Evolutionary conservation across 2,888 invertebrate species (phyloP), one percentile per base, ranked within the genome.

Genomic region (Epinotia nisella): DNA sequence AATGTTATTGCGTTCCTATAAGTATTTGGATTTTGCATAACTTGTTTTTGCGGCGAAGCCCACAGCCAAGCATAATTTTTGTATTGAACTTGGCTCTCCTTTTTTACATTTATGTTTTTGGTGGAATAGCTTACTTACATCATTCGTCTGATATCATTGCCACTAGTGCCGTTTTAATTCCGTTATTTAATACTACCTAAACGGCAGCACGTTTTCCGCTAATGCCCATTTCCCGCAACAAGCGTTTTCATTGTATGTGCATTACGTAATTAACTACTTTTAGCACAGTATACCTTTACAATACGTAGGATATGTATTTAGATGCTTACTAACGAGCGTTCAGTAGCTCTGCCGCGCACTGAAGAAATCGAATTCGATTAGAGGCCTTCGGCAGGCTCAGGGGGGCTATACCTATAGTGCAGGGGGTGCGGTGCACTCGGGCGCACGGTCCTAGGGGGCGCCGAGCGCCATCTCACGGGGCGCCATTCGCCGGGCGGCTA

Each of bases 261-360:
- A 24, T 71, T 66, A 59, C 71, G 71, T 53, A 66, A 71, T 71
- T 53, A 66, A 17, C 53, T 53, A 53, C 15, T 71, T 71, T 71
- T 66, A 66, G 66, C 15, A 35, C 56, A 45, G 66, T 9, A 13
- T 62, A 49, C 29, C 24, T 49, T 45, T 19, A 29, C 39, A 4
- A 41, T 19, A n/a, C 17, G 39, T 59, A 59, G 39, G 4, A 11
- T 1, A 49, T 1, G 49, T 49, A 45, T 13, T 45, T 45, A 15
- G 41, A 41, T 59, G 39, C 29, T 29, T 60, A 39, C 60, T 60
- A 41, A 11, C 13, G 41, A 41, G 13, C 13, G 41, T 15, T 41
- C 13, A 13, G 41, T 3, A 41, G 41, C 3, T 11, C 41, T 13
- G 41, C 41, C 11, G 45, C 15, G 15, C 15, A 3, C 10, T 39